phyloP scores from a whole-genome alignment of 1,140 invertebrate genomes.

The Drosophila carrolli region DNA sequence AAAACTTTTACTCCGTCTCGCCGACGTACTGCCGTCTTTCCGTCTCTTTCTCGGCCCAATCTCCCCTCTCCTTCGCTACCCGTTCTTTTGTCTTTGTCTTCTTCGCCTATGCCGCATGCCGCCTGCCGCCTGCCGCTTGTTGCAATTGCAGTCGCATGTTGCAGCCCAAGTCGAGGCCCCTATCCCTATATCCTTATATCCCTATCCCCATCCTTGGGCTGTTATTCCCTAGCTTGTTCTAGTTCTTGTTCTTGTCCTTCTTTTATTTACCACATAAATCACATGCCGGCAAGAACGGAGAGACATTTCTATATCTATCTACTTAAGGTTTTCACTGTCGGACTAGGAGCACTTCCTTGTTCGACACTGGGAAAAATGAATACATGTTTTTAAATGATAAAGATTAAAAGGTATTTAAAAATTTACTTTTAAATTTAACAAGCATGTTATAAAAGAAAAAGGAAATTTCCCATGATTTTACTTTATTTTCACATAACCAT shows the following conservation, averaged over 20 bases:
- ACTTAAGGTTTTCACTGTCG: constrained; percentile 64
- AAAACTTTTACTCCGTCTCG: constrained; percentile 72
- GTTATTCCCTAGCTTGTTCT: constrained; percentile 71
- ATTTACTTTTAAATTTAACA: no score
- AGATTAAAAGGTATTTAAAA: no score
- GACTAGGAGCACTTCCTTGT: constrained; percentile 61
- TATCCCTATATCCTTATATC: constrained; percentile 29
- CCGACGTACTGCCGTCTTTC: constrained; percentile 20
- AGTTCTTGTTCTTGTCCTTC: constrained; percentile 49
- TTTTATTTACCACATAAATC: constrained; percentile 83
- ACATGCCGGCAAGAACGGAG: constrained; percentile 51
- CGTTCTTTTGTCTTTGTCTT: constrained; percentile 39
- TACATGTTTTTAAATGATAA: no score
- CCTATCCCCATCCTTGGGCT: constrained; percentile 28
- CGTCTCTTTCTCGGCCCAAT: constrained; percentile 30
- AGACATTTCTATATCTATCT: constrained; percentile 82
- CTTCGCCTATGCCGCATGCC: constrained; percentile 22
- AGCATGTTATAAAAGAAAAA: no score
- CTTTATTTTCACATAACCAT: no score
- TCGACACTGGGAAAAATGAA: constrained; percentile 6
- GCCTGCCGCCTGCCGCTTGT: constrained; percentile 22
- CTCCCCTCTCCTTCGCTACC: constrained; percentile 27
- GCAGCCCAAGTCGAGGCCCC: constrained; percentile 37
- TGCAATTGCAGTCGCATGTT: constrained; percentile 51
- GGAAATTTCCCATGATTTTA: no score